Evolutionary conservation across 2,113 vertebrate species (phyloP), one percentile per base, ranked within the genome.

Genomic region (Anarhynchus alexandrinus): DNA sequence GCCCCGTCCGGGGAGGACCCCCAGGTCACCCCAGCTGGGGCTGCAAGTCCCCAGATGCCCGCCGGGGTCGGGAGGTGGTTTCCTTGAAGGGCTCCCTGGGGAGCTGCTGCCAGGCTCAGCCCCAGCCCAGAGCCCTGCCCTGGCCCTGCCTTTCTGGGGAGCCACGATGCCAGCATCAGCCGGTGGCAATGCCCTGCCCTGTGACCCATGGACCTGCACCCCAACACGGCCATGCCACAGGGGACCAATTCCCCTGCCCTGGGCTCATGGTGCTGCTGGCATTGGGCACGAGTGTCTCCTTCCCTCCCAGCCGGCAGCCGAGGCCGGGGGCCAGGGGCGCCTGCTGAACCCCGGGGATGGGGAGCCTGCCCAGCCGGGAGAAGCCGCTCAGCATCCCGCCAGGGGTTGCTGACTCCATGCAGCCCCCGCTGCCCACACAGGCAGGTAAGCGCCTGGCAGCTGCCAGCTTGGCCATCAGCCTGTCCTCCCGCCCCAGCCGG

Each of bases 311-410:
- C 3, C 22, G 11, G 40, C 19, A 18, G 42, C 49, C 2, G 2
- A 52, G 61, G 9, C 32, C 8, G 2, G 19, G 32, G 58, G 12
- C 72, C 58, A 27, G 55, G 43, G 42, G n/a, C 3, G 1, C 10
- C n/a, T 45, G 43, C 69, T 92, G 89, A 82, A 14, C 19, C 27
- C 0, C 7, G 65, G 45, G 19, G 5, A 98, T 98, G 98, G 98
- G 98, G 92, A 97, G 74, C 82, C 86, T 96, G 55, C 96, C 96
- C 88, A 97, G 98, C 88, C 92, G 92, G 27, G 90, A 65, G 72
- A 82, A 97, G 90, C 82, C 45, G 0, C 59, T 73, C 67, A 38
- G 42, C 11, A 22, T 10, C 23, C 47, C n/a, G 2, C 5, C 45
- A 15, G 80, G 8, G 0, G 42, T 12, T 29, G n/a, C 72, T 1